A percentile compares a stretch with the other conserved stretches of the same genome.
Conservation (phyloP, 2,888 invertebrate species). For the Epirrhoe tristata region DNA sequence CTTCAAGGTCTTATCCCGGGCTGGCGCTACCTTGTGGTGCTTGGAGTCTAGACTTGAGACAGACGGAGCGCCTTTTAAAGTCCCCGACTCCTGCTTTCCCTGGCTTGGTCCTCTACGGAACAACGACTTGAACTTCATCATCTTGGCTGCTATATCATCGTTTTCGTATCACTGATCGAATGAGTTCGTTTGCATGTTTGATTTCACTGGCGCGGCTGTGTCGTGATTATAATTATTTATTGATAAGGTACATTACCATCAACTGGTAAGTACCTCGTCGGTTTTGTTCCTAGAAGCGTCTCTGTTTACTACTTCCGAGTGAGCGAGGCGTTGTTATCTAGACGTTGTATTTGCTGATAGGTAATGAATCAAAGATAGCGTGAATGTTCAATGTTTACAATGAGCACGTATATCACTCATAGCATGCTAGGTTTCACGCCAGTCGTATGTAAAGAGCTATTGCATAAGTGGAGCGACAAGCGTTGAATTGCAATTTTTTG, state of each 20-base stretch:
- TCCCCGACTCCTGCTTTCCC: slow-evolving; percentile 77
- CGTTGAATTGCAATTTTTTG: not conserved
- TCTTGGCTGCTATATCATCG: slow-evolving; percentile 82
- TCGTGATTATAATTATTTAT: slow-evolving; percentile 56
- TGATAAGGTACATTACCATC: slow-evolving; percentile 11
- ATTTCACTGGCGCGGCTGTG: slow-evolving; percentile 43
- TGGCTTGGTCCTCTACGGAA: slow-evolving; percentile 94
- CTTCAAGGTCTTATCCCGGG: slow-evolving; percentile 78
- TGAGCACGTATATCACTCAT: slow-evolving; percentile 7
- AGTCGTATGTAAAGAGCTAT: slow-evolving; percentile 1
- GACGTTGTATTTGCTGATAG: slow-evolving; percentile 34
- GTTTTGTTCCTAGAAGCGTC: slow-evolving; percentile 32
- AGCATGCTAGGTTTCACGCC: slow-evolving; percentile 16
- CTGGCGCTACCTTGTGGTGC: slow-evolving; percentile 82
- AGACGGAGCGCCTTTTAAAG: slow-evolving; percentile 87
- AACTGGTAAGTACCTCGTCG: not conserved
- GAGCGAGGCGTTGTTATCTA: slow-evolving; percentile 27
- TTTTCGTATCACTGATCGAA: slow-evolving; percentile 77
- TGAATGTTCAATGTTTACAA: slow-evolving; percentile 34
- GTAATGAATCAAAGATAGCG: slow-evolving; percentile 46
- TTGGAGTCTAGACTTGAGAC: slow-evolving; percentile 88
- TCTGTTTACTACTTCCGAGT: slow-evolving; percentile 39
- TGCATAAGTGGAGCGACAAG: not conserved
- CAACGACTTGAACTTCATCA: slow-evolving; percentile 96
- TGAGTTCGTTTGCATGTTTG: slow-evolving; percentile 55